Evolutionary conservation across 2,888 invertebrate genomes (phyloP), one percentile per base, ranked within the genome.

Genomic region (Drosophila paranaensis): DNA sequence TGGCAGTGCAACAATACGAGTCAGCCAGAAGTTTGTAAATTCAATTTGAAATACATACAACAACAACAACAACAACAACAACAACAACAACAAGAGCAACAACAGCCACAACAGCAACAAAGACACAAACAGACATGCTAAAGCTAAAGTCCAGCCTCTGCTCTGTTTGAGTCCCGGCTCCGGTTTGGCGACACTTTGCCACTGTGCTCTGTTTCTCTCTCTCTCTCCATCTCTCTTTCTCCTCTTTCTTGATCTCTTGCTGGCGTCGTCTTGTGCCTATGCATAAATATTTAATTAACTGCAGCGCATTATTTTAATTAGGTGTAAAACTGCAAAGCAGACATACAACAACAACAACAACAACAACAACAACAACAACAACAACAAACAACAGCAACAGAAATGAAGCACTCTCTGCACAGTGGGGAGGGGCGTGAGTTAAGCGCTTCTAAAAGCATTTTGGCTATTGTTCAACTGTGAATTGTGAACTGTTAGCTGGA

Each of bases 261-360:
- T 33, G 33, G 30, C 43, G 57, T 56, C 62, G 77, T 73, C 71
- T 65, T 72, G 69, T 71, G 89, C 83, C 88, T 88, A 85, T 88
- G 82, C 92, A 92, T 93, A 91, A 93, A 93, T 93, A 92, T 92
- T 93, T 93, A 93, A 93, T 92, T 93, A 92, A 92, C 93, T 93
- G 92, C 93, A 93, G 90, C 75, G 92, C 92, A 93, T 91, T 92
- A 93, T 93, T 93, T 93, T 93, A 93, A 93, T 93, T 93, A 93
- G 92, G 91, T 92, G 91, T 92, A 91, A 92, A 92, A 90, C 91
- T 90, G 91, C 89, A 90, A 85, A 75, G 68, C 57, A 35, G 33
- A 68, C 57, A 55, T 54, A 68, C 20, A 67, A 50, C 33, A 51
- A 53, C 53, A 64, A 10, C 48, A 50, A 53, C 33, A 69, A 11